phyloP scores from a whole-genome alignment of 2,888 invertebrate species.

The Congeria kusceri region DNA sequence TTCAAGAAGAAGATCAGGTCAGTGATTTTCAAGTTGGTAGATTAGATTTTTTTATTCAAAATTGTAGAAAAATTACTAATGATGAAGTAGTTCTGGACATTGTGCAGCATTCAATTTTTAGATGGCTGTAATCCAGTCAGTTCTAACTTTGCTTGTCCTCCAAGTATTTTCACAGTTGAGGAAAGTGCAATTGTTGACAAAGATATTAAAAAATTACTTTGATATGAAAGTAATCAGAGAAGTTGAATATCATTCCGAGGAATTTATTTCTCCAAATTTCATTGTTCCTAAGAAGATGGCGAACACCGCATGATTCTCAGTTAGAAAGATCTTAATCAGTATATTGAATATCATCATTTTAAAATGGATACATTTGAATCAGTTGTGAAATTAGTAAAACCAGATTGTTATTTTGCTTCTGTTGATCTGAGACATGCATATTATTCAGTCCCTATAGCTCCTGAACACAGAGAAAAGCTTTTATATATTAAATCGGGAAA shows the following conservation, averaged over 20 bases:
- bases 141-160: neutral
- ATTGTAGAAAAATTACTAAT: constrained; percentile 29
- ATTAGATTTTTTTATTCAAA: constrained; percentile 7
- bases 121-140: neutral
- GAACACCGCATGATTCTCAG: constrained; percentile 54
- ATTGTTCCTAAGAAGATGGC: constrained; percentile 51
- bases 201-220: constrained; percentile 35
- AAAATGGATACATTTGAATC: constrained; percentile 63
- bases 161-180: constrained; percentile 1
- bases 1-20: neutral
- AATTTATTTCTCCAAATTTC: constrained; percentile 57
- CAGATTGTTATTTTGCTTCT: constrained; percentile 57
- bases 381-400: constrained; percentile 43
- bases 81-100: constrained; percentile 17
- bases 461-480: constrained; percentile 35
- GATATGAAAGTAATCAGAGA: constrained; percentile 32
- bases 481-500: constrained; percentile 37
- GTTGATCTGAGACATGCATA: constrained; percentile 58
- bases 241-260: constrained; percentile 14
- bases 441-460: constrained; percentile 54
- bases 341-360: constrained; percentile 62
- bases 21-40: constrained; percentile 22
- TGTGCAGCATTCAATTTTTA: constrained; percentile 9
- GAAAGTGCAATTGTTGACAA: constrained; percentile 17
- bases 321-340: constrained; percentile 49